phyloP scores from a whole-genome alignment of 2,113 vertebrate genomes.

The Charina bottae region DNA sequence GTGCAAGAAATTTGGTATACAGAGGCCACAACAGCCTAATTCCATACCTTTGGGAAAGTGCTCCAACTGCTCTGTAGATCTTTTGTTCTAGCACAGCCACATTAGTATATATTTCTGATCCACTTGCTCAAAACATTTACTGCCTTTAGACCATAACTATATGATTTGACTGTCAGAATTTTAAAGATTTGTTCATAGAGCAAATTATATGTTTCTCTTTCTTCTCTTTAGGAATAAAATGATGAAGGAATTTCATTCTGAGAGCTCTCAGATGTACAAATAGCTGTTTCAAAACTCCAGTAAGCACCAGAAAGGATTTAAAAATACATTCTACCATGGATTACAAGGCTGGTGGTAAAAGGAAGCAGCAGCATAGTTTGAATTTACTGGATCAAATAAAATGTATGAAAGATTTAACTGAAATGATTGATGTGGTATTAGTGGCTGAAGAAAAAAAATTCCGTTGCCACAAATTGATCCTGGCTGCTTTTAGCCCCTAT shows the following conservation, averaged over 20 bases:
- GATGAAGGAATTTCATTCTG: conserved; percentile 41
- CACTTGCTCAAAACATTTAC: neutral
- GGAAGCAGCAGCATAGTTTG: conserved; percentile 77
- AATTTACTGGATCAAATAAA: conserved; percentile 83
- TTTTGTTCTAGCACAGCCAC: neutral
- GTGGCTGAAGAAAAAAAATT: conserved; percentile 89
- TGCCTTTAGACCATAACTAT: conserved; percentile 2
- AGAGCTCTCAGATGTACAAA: conserved; percentile 45
- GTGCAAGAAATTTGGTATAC: neutral
- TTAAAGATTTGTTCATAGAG: conserved; percentile 39
- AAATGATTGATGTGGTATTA: conserved; percentile 89
- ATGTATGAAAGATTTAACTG: conserved; percentile 83
- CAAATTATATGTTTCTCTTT: conserved; percentile 37
- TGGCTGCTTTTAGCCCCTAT: conserved; percentile 95
- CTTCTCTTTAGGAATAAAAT: conserved; percentile 47
- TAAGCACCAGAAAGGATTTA: conserved; percentile 37
- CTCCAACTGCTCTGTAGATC: neutral
- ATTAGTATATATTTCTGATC: conserved; percentile 24
- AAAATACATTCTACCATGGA: conserved; percentile 77
- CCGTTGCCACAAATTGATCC: conserved; percentile 89
- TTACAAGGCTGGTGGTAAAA: conserved; percentile 65
- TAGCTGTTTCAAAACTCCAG: conserved; percentile 23
- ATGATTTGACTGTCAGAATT: neutral
- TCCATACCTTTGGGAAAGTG: neutral
- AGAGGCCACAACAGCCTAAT: neutral